These are phyloP conservation scores for Limenitis camilla DNA, from an alignment of 2,888 invertebrate species.

Conservation along the genomic window DNA sequence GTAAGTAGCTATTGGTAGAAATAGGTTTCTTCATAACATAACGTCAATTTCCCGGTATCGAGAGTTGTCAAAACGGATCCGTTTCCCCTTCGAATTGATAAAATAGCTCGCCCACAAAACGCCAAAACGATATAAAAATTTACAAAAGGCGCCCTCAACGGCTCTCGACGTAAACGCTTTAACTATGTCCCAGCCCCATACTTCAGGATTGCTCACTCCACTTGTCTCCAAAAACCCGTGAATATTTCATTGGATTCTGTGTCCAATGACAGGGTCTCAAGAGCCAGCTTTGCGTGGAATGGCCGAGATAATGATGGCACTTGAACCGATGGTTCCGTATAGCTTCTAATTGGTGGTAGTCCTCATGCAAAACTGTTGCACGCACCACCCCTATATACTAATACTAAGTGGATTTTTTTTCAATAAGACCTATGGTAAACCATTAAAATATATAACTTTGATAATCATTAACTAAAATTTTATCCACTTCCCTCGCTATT, in stretches of 20 bases:
- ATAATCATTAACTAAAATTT: no score
- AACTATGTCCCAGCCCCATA: constrained; percentile 70
- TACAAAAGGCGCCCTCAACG: constrained; percentile 67
- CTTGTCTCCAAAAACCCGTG: constrained; percentile 71
- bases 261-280: constrained; percentile 44
- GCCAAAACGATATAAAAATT: constrained; percentile 67
- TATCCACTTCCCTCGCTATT: no score
- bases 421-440: constrained; percentile 10
- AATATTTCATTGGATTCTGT: constrained; percentile 56
- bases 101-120: constrained; percentile 59
- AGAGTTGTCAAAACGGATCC: constrained; percentile 58
- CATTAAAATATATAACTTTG: no score
- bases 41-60: constrained; percentile 21
- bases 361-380: constrained; percentile 70
- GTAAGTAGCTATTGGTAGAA: no score
- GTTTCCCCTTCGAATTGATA: constrained; percentile 61
- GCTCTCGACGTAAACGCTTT: constrained; percentile 72
- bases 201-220: constrained; percentile 72
- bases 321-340: constrained; percentile 67
- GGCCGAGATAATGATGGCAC: constrained; percentile 70
- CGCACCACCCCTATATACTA: constrained; percentile 59
- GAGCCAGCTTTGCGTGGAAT: constrained; percentile 45
- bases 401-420: constrained; percentile 23
- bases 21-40: no score
- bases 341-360: constrained; percentile 70